Base-by-base conservation (phyloP, 2,888 invertebrate species). In the Drepana falcataria region DNA sequence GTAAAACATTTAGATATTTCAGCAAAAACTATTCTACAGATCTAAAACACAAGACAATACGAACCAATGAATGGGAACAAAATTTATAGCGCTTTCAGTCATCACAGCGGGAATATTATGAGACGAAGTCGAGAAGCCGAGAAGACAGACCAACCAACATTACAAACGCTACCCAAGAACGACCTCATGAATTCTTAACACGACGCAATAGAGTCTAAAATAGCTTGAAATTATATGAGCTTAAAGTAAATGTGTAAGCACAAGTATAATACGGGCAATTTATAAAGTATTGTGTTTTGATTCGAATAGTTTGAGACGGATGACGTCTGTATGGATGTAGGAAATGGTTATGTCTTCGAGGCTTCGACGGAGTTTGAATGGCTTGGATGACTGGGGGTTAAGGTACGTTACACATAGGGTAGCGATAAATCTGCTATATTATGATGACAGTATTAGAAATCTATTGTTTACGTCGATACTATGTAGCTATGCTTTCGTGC, bases 261-360 rank as follows among this genome's bases (percentile, higher is more conserved):
- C 53, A 53, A 35, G 59, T 66, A 70, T 85, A 86, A 86, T 85
- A 85, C 75, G 72, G 66, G 77, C 81, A 75, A 89, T 91, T 85
- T 83, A 88, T 89, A 88, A 87, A 81, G 87, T 87, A 90, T 91
- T 91, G 90, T 91, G 81, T 84, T 89, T 87, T 89, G 90, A 91
- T 90, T 85, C 78, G 77, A 77, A 81, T 83, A 82, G 87, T 83
- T 81, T 73, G 71, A 66, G 77, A 84, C 77, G 79, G 79, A 85
- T 85, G 79, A 71, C 68, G 68, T 65, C 74, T 73, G 69, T 79
- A 83, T 79, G 85, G 72, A 69, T 80, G 70, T 69, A 79, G 83
- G 81, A 85, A 85, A 87, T 83, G 84, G 85, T 85, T 85, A 86
- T 87, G 85, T 81, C 78, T 79, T 66, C 71, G 76, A 78, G 79